Base-by-base conservation (phyloP, 2,888 invertebrate species). In the Cephus nigrinus region DNA sequence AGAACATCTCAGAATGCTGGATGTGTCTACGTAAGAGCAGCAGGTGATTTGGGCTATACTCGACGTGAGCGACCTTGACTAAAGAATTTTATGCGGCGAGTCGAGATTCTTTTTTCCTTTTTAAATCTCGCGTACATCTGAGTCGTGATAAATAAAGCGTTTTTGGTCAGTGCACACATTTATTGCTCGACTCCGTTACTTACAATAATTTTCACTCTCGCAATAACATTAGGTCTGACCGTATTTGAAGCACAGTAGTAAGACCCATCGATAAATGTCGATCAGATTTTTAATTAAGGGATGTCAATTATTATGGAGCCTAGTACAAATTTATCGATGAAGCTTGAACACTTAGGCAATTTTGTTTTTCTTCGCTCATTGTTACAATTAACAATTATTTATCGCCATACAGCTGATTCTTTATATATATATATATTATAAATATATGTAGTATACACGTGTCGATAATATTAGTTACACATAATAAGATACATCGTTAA, bases 371-470 rank as follows among this genome's bases (percentile, higher is more conserved):
- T 71, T 36, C 31, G 31, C 34, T 75, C 68, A 23, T 55, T 23
- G 55, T 55, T 55, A 55, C 23, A 23, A 23, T 55, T 55, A 15
- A 55, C 35, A 76, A 74, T 77, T 72, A 75, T 75, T 81, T 76
- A 76, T 76, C 78, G 75, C 75, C 74, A 77, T 33, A 75, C 68
- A 73, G 75, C 69, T 77, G 74, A 34, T 30, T 76, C 72, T 36
- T 74, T 76, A 34, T 73, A 74, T 32, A 31, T 55, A 11, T 34
- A 11, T 11, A 11, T 34, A 11, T 34, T 30, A 3, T 35, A 35
- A 12, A 12, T 35, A 35, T 12, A 35, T 3, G 5, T 23, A 55
- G 55, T 55, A 55, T 55, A 55, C 23, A 23, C 23, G 2, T 55
- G 55, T 55, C 23, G 55, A 55, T 55, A 55, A 23, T 23, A 23